These are phyloP conservation scores for Meriones unguiculatus DNA, from an alignment of 2,113 vertebrate genomes.

Conservation along the genomic window DNA sequence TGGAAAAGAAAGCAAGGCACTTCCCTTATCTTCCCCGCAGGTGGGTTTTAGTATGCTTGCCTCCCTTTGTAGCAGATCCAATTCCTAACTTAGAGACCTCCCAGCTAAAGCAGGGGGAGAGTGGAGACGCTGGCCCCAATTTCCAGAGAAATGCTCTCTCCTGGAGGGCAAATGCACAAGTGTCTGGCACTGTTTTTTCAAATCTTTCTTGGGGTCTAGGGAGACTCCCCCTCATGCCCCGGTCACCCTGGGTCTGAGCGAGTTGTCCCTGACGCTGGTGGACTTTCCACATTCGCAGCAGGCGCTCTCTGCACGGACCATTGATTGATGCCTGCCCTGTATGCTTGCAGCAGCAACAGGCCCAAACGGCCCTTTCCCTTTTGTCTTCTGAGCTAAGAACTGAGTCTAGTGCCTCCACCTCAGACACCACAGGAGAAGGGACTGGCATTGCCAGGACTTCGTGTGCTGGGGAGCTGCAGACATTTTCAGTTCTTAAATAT, in stretches of 20 bases:
- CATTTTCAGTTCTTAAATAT: neutral
- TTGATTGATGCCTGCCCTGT: too few relatives aligned
- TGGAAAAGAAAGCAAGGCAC: neutral
- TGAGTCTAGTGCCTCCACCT: neutral
- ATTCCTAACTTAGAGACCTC: neutral
- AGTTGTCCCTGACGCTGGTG: neutral
- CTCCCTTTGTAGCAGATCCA: neutral
- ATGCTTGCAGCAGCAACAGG: neutral
- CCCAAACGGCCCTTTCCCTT: neutral
- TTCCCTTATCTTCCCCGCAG: neutral
- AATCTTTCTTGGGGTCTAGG: neutral
- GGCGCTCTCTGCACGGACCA: neutral
- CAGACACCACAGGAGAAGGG: accelerated
- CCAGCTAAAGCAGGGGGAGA: accelerated
- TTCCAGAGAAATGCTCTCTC: neutral
- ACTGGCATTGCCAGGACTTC: neutral
- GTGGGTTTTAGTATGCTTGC: neutral
- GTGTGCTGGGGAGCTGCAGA: neutral
- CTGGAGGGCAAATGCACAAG: neutral
- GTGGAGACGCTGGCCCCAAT: too few relatives aligned
- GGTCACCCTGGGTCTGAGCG: too few relatives aligned
- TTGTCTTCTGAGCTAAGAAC: neutral
- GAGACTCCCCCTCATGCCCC: neutral
- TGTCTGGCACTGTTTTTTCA: neutral
- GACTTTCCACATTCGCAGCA: too few relatives aligned